Evolutionary conservation across 2,888 invertebrate species (phyloP), one percentile per base, ranked within the genome.

Genomic region (Camponotus fellah): DNA sequence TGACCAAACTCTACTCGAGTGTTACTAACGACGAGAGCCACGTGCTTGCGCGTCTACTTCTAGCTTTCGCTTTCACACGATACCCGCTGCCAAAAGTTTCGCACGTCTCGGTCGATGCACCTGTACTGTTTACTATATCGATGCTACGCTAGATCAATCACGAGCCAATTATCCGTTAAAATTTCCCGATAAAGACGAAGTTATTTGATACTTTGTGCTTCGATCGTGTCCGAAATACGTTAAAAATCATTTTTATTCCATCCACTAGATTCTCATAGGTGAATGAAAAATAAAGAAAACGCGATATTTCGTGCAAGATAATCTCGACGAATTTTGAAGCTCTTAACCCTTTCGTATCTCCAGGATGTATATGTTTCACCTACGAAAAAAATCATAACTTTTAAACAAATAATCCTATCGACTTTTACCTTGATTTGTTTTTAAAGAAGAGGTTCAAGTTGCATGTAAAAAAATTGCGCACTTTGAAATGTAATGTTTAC

Each of bases 1-100:
- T 92, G 91, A 93, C 91, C 87, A 85, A 89, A 89, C 91, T 92
- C 86, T 91, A 93, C 92, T 93, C 92, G 89, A 92, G 91, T 90
- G 92, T 92, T 85, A 92, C 88, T 92, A 92, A 92, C 89, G 89
- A 89, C 88, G 14, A 85, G 85, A 84, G 80, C 43, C 87, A 86
- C 88, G 87, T 85, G 84, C 43, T 66, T n/a, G 49, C 64, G 37
- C 49, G 49, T 82, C 26, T 69, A 46, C 76, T 40, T 65, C 68
- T 37, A 80, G 85, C 88, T 90, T 84, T 90, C 87, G 83, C 89
- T 90, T 84, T 88, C 86, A 79, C 60, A 65, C 77, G 79, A 66
- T 83, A 85, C 85, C 85, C 40, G 85, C 74, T 6, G 12, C 75
- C 40, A 10, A 53, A 26, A 49, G 66, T 77, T 66, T n/a, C n/a